phyloP scores from a whole-genome alignment of 2,888 invertebrate genomes.

The Gasteruption jaculator region DNA sequence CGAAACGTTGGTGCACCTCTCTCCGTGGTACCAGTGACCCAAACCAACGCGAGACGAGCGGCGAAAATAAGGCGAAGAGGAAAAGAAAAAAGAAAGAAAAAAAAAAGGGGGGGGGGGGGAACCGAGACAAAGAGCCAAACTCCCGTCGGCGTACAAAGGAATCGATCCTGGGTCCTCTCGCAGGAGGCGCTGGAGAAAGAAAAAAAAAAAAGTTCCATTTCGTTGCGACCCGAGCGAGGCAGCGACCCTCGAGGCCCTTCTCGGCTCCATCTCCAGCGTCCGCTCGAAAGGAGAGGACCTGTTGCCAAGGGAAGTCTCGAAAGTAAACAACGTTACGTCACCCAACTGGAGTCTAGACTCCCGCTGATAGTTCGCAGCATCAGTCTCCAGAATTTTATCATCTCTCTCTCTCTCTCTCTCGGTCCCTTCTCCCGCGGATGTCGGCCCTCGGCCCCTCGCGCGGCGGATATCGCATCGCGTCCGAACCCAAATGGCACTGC shows the following conservation, averaged over 20 bases:
- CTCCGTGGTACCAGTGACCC: constrained; percentile 3
- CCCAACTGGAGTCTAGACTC: constrained; percentile 24
- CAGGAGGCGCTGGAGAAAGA: constrained; percentile 2
- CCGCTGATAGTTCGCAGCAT: constrained; percentile 1
- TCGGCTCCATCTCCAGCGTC: constrained; percentile 15
- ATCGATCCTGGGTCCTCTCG: too few relatives aligned
- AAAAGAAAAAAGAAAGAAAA: background rate
- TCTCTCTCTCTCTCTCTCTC: constrained; percentile 8
- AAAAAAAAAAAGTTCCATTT: too few relatives aligned
- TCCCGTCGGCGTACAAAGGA: too few relatives aligned
- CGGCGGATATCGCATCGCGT: too few relatives aligned
- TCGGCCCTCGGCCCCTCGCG: too few relatives aligned
- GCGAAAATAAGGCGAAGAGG: background rate
- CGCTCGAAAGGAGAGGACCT: constrained; percentile 32
- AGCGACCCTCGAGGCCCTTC: too few relatives aligned
- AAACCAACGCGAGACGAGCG: too few relatives aligned
- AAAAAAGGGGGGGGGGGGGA: background rate
- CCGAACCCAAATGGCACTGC: constrained; percentile 10
- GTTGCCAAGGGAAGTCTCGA: constrained; percentile 46
- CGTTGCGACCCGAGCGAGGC: too few relatives aligned
- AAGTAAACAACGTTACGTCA: constrained; percentile 48
- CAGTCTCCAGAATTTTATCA: background rate
- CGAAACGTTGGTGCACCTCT: constrained; percentile 11
- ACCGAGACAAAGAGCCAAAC: constrained; percentile 2
- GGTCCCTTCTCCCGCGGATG: constrained; percentile 23